phyloP scores from a whole-genome alignment of 1,140 invertebrate genomes.

The Anthonomus grandis region DNA sequence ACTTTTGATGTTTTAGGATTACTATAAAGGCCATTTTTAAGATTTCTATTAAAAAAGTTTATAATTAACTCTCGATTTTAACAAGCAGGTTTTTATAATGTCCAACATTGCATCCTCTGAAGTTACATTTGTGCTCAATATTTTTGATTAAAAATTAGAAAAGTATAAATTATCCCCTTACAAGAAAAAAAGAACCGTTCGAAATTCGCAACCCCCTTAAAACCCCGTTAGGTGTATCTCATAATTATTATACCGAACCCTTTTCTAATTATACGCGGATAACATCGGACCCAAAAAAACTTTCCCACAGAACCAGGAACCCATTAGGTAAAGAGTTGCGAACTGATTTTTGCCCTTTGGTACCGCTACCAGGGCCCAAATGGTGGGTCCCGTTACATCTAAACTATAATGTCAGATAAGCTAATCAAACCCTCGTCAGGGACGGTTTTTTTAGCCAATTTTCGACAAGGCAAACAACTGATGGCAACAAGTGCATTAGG shows the following conservation, averaged over 20 bases:
- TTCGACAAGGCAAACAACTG: slow-evolving; percentile 23
- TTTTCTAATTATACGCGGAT: slow-evolving; percentile 7
- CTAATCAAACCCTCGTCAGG: slow-evolving; percentile 33
- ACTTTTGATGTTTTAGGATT: no score
- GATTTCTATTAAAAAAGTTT: no score
- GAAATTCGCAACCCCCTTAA: slow-evolving; percentile 1
- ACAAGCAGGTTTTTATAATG: no score
- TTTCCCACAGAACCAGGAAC: slow-evolving; percentile 23
- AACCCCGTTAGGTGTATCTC: background rate
- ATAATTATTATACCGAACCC: slow-evolving; percentile 1
- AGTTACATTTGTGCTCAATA: no score
- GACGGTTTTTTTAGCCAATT: slow-evolving; percentile 25
- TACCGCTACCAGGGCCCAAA: slow-evolving; percentile 9
- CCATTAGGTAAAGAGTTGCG: slow-evolving; percentile 25
- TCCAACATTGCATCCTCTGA: no score
- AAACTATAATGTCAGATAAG: slow-evolving; percentile 23
- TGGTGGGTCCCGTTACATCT: slow-evolving; percentile 19
- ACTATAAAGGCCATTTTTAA: no score
- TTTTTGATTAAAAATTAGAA: no score
- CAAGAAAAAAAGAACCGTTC: slow-evolving; percentile 7
- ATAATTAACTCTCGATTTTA: no score
- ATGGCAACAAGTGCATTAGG: slow-evolving; percentile 26
- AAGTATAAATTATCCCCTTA: background rate
- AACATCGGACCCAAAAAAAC: background rate
- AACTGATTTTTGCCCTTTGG: slow-evolving; percentile 19